A percentile compares a stretch with the other conserved stretches of the same genome.
These are phyloP conservation scores for Propithecus coquereli DNA, from an alignment of 2,113 vertebrate genomes.

Conservation along the genomic window DNA sequence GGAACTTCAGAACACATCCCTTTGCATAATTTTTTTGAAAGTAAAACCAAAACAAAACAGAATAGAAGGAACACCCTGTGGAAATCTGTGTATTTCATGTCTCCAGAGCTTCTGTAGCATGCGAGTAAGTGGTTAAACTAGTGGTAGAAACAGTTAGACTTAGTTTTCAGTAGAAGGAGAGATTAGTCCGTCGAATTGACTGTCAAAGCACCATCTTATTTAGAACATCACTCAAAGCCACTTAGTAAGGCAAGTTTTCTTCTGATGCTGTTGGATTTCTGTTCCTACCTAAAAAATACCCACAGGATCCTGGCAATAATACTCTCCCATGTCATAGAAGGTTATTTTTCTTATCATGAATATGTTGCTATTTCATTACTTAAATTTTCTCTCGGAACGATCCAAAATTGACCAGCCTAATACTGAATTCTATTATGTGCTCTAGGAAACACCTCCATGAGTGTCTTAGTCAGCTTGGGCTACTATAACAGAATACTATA, in stretches of 20 bases:
- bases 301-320: background rate
- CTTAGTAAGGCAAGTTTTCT: background rate
- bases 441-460: background rate
- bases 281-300: background rate
- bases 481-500: background rate
- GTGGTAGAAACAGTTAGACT: background rate
- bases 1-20: constrained; percentile 59
- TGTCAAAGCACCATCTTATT: background rate
- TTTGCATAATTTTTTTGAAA: constrained; percentile 40
- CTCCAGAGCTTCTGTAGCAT: background rate
- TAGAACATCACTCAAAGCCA: background rate
- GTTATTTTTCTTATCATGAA: background rate
- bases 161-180: background rate
- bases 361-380: background rate
- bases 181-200: background rate
- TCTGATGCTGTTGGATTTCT: background rate
- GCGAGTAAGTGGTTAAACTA: background rate
- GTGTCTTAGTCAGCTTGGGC: background rate
- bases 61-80: background rate
- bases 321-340: background rate
- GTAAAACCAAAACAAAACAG: constrained; percentile 42
- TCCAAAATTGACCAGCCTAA: background rate
- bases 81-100: background rate
- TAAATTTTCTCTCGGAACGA: background rate
- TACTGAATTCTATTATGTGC: background rate